phyloP scores from a whole-genome alignment of 1,140 invertebrate species.

The Diorhabda elongata region DNA sequence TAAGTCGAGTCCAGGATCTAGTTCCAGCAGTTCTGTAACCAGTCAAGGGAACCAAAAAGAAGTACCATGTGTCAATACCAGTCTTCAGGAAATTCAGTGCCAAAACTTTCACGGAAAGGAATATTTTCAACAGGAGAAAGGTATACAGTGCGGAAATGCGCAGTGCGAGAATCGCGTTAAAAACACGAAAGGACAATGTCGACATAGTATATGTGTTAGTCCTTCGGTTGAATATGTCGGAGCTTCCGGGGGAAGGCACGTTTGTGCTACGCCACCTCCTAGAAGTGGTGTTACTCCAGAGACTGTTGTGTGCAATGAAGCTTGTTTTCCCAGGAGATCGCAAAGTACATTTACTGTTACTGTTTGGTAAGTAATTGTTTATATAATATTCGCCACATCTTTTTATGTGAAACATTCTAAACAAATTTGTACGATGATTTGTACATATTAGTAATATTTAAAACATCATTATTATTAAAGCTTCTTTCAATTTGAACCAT shows the following conservation, averaged over 20 bases:
- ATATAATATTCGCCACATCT: neutral
- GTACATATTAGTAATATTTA: too few species aligned
- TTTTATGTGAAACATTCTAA: too few species aligned
- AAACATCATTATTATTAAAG: too few species aligned
- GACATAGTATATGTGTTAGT: conserved; percentile 41
- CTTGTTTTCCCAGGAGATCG: conserved; percentile 49
- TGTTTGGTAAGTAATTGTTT: conserved; percentile 57
- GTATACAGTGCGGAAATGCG: conserved; percentile 42
- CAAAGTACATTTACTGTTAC: conserved; percentile 54
- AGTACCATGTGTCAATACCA: conserved; percentile 32
- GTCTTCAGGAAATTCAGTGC: conserved; percentile 44
- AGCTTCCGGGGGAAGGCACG: conserved; percentile 53
- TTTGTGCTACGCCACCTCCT: conserved; percentile 59
- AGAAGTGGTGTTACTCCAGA: conserved; percentile 41
- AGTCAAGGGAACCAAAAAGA: conserved; percentile 37
- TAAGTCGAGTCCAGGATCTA: conserved; percentile 52
- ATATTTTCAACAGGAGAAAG: conserved; percentile 40
- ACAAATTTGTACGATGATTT: too few species aligned
- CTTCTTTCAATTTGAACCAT: too few species aligned
- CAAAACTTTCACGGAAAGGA: conserved; percentile 41
- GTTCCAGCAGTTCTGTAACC: conserved; percentile 46
- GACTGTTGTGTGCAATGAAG: conserved; percentile 44
- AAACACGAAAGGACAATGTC: conserved; percentile 46
- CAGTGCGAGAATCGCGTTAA: conserved; percentile 41
- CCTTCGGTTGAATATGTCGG: conserved; percentile 56